phyloP scores from a whole-genome alignment of 2,113 vertebrate genomes.

The Aspidoscelis tigris region DNA sequence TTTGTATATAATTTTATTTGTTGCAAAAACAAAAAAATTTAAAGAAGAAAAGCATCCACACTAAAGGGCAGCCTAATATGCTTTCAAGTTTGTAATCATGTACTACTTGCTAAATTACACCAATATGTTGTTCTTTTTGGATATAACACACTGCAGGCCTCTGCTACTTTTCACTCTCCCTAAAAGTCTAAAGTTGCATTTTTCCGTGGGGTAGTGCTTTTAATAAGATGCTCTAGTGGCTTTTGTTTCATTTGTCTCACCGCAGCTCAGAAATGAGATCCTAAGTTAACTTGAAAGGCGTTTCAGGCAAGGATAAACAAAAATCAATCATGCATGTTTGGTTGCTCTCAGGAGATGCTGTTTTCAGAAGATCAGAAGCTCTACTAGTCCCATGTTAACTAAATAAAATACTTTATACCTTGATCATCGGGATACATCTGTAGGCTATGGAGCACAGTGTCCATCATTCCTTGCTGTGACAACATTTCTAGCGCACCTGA shows the following conservation, averaged over 20 bases:
- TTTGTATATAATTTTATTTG: too few relatives aligned
- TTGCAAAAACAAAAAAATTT: too few relatives aligned
- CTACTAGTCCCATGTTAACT: neutral
- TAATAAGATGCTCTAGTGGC: too few relatives aligned
- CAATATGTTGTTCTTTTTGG: neutral
- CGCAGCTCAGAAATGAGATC: neutral
- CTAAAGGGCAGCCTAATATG: too few relatives aligned
- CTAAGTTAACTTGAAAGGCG: too few relatives aligned
- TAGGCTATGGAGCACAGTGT: constrained; percentile 87
- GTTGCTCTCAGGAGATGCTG: neutral
- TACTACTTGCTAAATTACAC: too few relatives aligned
- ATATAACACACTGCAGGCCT: neutral
- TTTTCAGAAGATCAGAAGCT: neutral
- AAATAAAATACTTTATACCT: constrained; percentile 74
- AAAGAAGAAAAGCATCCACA: too few relatives aligned
- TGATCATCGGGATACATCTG: constrained; percentile 91
- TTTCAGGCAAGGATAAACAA: neutral
- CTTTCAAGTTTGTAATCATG: too few relatives aligned
- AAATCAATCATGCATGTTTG: neutral
- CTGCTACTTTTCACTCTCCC: neutral
- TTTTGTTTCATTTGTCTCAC: neutral
- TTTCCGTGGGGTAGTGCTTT: neutral
- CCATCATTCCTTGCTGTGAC: constrained; percentile 88
- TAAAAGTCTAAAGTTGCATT: neutral
- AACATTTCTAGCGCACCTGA: constrained; percentile 86